A percentile compares a stretch with the other conserved stretches of the same genome.
Evolutionary conservation across 2,113 vertebrate genomes (phyloP).

Genomic region (Uria lomvia): DNA sequence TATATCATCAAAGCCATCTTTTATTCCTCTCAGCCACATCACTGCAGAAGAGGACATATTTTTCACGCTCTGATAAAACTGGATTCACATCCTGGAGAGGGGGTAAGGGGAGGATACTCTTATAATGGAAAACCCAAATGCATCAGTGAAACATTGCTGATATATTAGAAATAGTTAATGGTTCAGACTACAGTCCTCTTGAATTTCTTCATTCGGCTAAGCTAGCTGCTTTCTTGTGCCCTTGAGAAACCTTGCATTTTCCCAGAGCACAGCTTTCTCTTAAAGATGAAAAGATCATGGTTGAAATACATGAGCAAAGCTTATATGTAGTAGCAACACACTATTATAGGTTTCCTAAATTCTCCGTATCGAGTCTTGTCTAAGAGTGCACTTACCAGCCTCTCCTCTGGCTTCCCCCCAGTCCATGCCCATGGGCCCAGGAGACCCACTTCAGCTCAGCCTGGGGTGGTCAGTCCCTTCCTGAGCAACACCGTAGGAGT

Average conservation of each 20-base stretch:
- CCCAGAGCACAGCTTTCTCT: not conserved
- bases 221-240: not conserved
- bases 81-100: not conserved
- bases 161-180: constrained; percentile 42
- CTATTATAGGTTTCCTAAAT: not conserved
- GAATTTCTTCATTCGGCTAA: not conserved
- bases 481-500: not conserved
- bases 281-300: not conserved
- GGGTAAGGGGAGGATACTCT: not conserved
- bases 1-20: not conserved
- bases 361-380: not conserved
- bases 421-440: too few relatives aligned
- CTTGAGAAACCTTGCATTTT: not conserved
- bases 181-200: not conserved
- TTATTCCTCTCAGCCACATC: constrained; percentile 3
- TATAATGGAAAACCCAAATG: not conserved
- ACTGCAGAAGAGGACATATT: not conserved
- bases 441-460: not conserved
- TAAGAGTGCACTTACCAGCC: not conserved
- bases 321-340: not conserved
- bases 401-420: accelerated
- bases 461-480: too few relatives aligned
- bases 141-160: constrained; percentile 3
- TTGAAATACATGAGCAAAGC: not conserved
- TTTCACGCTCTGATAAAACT: not conserved